A percentile compares a stretch with the other conserved stretches of the same genome.
phyloP scores from a whole-genome alignment of 2,888 invertebrate species.

The Amphiduros pacificus region DNA sequence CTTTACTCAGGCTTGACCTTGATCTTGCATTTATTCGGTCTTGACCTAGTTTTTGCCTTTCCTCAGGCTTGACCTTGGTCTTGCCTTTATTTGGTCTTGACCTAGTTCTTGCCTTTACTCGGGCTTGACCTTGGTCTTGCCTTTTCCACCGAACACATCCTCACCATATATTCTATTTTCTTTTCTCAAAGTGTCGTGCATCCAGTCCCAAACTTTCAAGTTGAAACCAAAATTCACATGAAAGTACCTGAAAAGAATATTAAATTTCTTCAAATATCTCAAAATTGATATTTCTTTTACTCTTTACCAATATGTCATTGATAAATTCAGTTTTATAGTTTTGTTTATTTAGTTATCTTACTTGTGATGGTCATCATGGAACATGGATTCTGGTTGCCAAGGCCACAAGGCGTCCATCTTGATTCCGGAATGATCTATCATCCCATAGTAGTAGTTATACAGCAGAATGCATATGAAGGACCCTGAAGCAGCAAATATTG shows the following conservation, averaged over 20 bases:
- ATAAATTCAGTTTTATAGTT: not conserved
- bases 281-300: not conserved
- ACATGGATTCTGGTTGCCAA: constrained; percentile 71
- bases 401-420: constrained; percentile 72
- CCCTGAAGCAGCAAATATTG: constrained; percentile 31
- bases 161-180: constrained; percentile 71
- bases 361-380: constrained; percentile 78
- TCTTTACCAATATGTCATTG: not conserved
- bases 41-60: too few relatives aligned
- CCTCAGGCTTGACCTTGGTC: too few relatives aligned
- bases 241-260: constrained; percentile 65
- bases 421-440: constrained; percentile 76
- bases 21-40: too few relatives aligned
- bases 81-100: too few relatives aligned
- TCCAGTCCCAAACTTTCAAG: constrained; percentile 69
- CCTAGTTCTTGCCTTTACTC: too few relatives aligned
- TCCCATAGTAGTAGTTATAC: constrained; percentile 75
- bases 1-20: too few relatives aligned
- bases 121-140: constrained; percentile 42
- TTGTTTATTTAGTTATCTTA: constrained; percentile 41
- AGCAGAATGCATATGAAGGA: constrained; percentile 55
- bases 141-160: constrained; percentile 68
- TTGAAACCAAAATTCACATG: constrained; percentile 79
- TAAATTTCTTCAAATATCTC: not conserved
- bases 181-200: constrained; percentile 71